A percentile compares a stretch with the other conserved stretches of the same genome.
Conservation (phyloP, 2,113 vertebrate genomes). For the Podarcis raffonei region DNA sequence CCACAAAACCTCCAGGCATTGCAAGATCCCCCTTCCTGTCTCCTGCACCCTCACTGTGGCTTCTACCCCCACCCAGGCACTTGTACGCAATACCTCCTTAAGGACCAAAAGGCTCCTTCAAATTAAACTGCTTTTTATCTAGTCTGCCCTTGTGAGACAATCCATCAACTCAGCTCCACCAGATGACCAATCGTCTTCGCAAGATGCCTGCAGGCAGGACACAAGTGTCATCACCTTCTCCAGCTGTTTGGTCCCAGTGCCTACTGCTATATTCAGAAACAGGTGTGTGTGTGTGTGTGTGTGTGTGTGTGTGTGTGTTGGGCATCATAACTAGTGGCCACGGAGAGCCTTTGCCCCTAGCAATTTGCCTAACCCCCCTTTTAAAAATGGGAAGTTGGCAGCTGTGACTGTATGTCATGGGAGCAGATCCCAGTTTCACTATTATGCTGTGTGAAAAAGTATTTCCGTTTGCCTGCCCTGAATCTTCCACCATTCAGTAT, state of each 20-base stretch:
- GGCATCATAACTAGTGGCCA: too few species aligned
- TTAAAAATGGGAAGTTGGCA: neutral
- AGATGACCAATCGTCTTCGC: too few species aligned
- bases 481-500: neutral
- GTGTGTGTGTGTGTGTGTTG: too few species aligned
- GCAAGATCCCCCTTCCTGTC: conserved; percentile 67
- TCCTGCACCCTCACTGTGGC: conserved; percentile 44
- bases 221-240: too few species aligned
- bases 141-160: too few species aligned
- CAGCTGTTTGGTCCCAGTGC: too few species aligned
- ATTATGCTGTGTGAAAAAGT: neutral
- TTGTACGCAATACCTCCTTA: neutral
- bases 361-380: too few species aligned
- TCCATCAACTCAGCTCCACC: too few species aligned
- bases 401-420: neutral
- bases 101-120: neutral
- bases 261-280: neutral
- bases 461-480: too few species aligned
- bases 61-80: neutral
- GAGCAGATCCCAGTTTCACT: neutral
- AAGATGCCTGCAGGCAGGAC: too few species aligned
- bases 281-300: too few species aligned
- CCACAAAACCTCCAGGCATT: conserved; percentile 62
- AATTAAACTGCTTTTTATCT: neutral
- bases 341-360: too few species aligned